phyloP scores from a whole-genome alignment of 2,113 vertebrate genomes.

The Sterna hirundo region DNA sequence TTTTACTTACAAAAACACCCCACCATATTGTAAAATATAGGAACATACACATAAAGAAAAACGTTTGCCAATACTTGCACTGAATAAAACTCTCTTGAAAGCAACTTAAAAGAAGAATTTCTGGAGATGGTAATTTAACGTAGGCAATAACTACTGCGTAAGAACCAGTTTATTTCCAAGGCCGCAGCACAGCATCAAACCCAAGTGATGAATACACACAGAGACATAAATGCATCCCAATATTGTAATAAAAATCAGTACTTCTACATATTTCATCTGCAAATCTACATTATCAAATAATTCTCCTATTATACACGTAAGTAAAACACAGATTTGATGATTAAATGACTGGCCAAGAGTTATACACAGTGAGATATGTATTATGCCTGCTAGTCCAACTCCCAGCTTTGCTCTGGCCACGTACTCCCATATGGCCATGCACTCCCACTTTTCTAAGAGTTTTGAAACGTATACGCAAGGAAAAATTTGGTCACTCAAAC shows the following conservation, averaged over 20 bases:
- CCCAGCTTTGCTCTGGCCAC: not conserved
- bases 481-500: not conserved
- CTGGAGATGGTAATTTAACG: not conserved
- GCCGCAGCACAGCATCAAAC: not conserved
- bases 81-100: not conserved
- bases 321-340: not conserved
- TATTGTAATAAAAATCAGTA: not conserved
- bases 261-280: not conserved
- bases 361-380: not conserved
- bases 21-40: not conserved
- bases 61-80: not conserved
- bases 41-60: not conserved
- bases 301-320: not conserved
- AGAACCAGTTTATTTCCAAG: not conserved
- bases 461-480: not conserved
- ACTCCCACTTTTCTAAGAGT: not conserved
- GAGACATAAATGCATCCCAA: not conserved
- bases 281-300: not conserved
- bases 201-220: not conserved
- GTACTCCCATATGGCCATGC: too few relatives aligned
- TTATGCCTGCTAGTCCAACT: not conserved
- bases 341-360: not conserved
- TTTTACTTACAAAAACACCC: not conserved
- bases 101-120: not conserved
- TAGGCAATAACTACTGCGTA: not conserved